A percentile compares a stretch with the other conserved stretches of the same genome.
phyloP scores from a whole-genome alignment of 2,113 vertebrate species.

The Eretmochelys imbricata region DNA sequence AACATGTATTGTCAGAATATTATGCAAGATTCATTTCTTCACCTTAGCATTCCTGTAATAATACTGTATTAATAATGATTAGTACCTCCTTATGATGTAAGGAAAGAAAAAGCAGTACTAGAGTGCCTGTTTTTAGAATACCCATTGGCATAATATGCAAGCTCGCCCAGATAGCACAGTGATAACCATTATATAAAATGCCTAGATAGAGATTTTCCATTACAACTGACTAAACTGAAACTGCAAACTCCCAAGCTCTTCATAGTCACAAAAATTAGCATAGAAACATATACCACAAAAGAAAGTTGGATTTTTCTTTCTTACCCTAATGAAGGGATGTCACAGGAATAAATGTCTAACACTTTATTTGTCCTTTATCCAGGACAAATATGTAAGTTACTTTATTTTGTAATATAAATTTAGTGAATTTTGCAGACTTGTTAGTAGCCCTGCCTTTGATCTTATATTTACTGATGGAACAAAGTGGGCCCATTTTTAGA shows the following conservation, averaged over 20 bases:
- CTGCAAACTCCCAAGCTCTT: not conserved
- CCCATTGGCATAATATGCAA: constrained; percentile 37
- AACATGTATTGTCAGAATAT: not conserved
- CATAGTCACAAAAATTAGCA: constrained; percentile 17
- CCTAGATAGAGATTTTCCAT: constrained; percentile 38
- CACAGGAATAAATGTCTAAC: not conserved
- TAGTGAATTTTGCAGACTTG: not conserved
- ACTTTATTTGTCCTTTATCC: not conserved
- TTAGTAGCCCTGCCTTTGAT: not conserved
- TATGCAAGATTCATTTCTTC: not conserved
- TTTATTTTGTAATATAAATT: not conserved
- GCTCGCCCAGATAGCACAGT: constrained; percentile 3
- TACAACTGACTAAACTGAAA: constrained; percentile 14
- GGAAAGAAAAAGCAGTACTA: not conserved
- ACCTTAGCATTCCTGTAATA: not conserved
- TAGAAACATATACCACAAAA: not conserved
- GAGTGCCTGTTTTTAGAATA: constrained; percentile 26
- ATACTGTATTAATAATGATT: not conserved
- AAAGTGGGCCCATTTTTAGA: not conserved
- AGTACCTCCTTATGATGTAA: not conserved
- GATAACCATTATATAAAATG: constrained; percentile 13
- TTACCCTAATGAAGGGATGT: constrained; percentile 30
- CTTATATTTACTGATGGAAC: not conserved
- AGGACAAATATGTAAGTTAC: not conserved
- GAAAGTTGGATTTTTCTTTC: not conserved